Base-by-base conservation (phyloP, 2,888 invertebrate species). In the Galerucella pusilla region DNA sequence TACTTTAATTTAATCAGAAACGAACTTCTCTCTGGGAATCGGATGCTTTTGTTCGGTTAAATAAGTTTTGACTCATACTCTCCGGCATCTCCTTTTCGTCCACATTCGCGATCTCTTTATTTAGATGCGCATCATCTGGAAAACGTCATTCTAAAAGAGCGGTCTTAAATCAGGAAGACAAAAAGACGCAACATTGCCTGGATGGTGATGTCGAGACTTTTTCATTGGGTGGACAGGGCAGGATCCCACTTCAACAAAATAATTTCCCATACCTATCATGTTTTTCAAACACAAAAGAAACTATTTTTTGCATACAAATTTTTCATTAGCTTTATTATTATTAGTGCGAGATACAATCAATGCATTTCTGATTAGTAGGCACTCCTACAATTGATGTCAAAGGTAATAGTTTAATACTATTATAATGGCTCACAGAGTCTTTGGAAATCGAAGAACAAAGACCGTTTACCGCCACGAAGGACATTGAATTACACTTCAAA, bases 131-230 rank as follows among this genome's bases (percentile, higher is more conserved):
- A 68, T 68, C 68, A 61, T 68, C 67, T 68, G 73, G 61, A 67
- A 68, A 73, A 73, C 68, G 73, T 73, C 72, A 68, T 68, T 68
- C 67, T 28, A 11, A 25, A 16, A 52, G 59, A 68, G 60, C 14
- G 42, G 52, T 54, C 42, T 54, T 73, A 73, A 73, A 73, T 73
- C 73, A 73, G 61, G 66, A 68, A 61, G 68, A 73, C 72, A 72
- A 66, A 72, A 72, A 72, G 71, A 72, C 66, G 67, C 54, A 70
- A 63, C 70, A 70, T 52, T 63, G 70, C 49, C 70, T 35, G 63
- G 70, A 64, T 69, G 63, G 70, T 64, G 54, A 70, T 63, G 64
- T 64, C 64, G 63, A 70, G 63, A 70, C 61, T 70, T 70, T 70
- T 68, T 70, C 54, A 16, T 28, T 1, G 12, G 25, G 35, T 28